These are phyloP conservation scores for Tethea ocularis DNA, from an alignment of 2,888 invertebrate genomes.

Conservation along the genomic window DNA sequence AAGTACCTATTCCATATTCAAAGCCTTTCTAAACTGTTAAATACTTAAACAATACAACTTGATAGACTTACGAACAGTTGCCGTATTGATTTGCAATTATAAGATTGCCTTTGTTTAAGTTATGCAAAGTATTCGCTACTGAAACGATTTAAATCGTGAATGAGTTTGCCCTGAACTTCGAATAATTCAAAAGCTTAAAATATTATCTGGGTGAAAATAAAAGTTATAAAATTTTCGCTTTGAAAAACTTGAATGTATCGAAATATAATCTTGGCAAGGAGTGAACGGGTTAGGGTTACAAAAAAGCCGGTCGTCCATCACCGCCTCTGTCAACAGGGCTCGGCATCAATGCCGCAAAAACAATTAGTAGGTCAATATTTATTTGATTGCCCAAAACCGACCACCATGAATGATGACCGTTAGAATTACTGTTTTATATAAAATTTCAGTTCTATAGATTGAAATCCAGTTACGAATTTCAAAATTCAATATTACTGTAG, in stretches of 20 bases:
- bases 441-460: neutral
- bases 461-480: neutral
- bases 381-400: conserved; percentile 70
- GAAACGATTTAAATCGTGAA: conserved; percentile 48
- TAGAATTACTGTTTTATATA: conserved; percentile 23
- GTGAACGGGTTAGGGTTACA: conserved; percentile 64
- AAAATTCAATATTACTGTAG: neutral
- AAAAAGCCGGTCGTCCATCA: conserved; percentile 76
- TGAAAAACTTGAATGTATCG: conserved; percentile 43
- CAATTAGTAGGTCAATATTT: conserved; percentile 82
- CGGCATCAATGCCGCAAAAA: conserved; percentile 77
- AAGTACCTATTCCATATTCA: conserved; percentile 52
- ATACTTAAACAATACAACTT: conserved; percentile 56
- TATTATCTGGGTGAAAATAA: conserved; percentile 38
- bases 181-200: conserved; percentile 40
- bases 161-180: conserved; percentile 42
- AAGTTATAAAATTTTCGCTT: conserved; percentile 29
- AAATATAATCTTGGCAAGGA: conserved; percentile 53
- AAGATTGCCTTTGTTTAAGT: conserved; percentile 58
- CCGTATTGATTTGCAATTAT: conserved; percentile 67
- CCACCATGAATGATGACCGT: conserved; percentile 61
- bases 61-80: conserved; percentile 53
- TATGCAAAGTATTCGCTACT: conserved; percentile 60
- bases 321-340: conserved; percentile 73
- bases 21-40: conserved; percentile 47